Conservation (phyloP, 2,113 vertebrate species). For the Mungos mungo region DNA sequence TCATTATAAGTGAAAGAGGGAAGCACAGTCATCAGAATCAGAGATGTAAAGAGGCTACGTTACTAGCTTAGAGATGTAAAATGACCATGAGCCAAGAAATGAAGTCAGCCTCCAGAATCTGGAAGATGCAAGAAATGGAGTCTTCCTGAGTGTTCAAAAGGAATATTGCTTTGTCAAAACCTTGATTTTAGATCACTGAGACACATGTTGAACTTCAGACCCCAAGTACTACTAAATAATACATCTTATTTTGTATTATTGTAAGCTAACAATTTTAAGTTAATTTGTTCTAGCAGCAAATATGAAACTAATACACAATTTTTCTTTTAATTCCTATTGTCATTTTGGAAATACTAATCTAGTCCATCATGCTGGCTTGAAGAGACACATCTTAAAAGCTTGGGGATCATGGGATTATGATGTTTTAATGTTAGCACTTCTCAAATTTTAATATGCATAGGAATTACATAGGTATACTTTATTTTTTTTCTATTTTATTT, state of each 20-base stretch:
- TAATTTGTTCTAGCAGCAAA: neutral
- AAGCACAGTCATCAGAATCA: neutral
- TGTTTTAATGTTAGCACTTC: neutral
- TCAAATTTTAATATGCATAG: neutral
- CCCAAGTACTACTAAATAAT: neutral
- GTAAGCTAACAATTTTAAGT: neutral
- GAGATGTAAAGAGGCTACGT: neutral
- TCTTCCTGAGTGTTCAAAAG: neutral
- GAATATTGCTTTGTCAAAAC: neutral
- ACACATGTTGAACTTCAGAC: neutral
- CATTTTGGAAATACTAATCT: neutral
- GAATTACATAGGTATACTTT: neutral
- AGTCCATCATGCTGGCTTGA: neutral
- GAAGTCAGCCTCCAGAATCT: neutral
- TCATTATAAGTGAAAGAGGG: neutral
- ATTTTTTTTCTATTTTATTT: no score
- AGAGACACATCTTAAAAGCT: neutral
- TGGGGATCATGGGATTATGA: neutral
- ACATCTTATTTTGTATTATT: neutral
- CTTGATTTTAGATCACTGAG: neutral
- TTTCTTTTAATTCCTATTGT: neutral
- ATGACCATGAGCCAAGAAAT: neutral
- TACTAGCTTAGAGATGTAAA: neutral
- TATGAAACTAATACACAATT: neutral
- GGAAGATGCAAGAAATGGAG: neutral